Evolutionary conservation across 2,113 vertebrate genomes (phyloP).

Genomic region (Symphodus melops): DNA sequence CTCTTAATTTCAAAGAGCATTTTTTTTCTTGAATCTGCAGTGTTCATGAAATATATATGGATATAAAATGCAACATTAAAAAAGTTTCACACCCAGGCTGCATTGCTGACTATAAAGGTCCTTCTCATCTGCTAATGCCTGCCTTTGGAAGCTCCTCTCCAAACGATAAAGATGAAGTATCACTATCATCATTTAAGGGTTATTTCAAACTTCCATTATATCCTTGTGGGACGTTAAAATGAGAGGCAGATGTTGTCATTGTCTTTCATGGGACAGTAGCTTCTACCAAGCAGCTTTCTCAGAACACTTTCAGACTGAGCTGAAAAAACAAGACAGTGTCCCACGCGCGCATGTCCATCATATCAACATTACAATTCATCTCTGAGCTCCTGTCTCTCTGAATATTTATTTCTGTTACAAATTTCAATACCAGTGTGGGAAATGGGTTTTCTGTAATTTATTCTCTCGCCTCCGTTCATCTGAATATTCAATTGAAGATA

Average conservation of each 20-base stretch:
- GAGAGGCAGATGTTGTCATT: conserved; percentile 49
- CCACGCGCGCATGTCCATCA: conserved; percentile 14
- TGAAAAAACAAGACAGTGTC: conserved; percentile 3
- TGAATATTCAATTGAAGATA: conserved; percentile 22
- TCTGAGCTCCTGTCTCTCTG: conserved; percentile 6
- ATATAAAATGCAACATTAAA: conserved; percentile 12
- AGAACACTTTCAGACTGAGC: conserved; percentile 12
- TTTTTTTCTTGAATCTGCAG: not conserved
- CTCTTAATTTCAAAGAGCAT: conserved; percentile 7
- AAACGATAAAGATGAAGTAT: conserved; percentile 64
- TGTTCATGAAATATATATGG: conserved; percentile 2
- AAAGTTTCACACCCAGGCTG: conserved; percentile 23
- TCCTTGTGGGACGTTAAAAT: conserved; percentile 53
- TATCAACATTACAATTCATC: not conserved
- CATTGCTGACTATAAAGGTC: conserved; percentile 21
- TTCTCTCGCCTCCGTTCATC: conserved; percentile 1
- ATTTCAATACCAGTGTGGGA: conserved; percentile 12
- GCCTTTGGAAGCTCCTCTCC: conserved; percentile 40
- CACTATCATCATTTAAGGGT: conserved; percentile 23
- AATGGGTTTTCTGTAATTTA: conserved; percentile 12
- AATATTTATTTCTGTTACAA: conserved; percentile 27
- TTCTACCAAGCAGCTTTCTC: conserved; percentile 50
- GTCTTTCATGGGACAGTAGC: conserved; percentile 60
- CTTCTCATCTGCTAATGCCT: conserved; percentile 44
- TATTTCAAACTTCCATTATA: conserved; percentile 37